These are phyloP conservation scores for Belgica antarctica DNA, from an alignment of 2,888 invertebrate species.

Conservation along the genomic window DNA sequence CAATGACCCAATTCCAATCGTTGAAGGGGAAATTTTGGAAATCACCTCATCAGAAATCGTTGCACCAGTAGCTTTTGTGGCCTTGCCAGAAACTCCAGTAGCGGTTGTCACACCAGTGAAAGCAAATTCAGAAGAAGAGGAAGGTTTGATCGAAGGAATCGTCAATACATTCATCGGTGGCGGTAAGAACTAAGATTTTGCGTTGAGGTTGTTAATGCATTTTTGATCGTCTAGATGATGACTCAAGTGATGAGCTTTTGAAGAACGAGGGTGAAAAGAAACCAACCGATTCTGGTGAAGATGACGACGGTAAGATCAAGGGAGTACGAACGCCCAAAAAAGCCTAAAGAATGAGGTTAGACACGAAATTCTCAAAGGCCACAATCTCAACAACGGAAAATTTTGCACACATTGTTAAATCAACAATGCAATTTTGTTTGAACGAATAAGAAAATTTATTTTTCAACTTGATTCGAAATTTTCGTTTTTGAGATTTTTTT, in stretches of 20 bases:
- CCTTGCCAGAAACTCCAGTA: background rate
- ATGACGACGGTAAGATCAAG: conserved; percentile 26
- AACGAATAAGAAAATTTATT: too few relatives aligned
- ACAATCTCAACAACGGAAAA: too few relatives aligned
- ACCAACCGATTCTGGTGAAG: conserved; percentile 16
- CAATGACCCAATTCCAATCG: background rate
- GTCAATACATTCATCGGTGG: conserved; percentile 29
- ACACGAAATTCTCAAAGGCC: too few relatives aligned
- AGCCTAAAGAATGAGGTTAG: too few relatives aligned
- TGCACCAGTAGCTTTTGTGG: background rate
- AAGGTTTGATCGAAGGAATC: conserved; percentile 35
- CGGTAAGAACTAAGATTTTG: background rate
- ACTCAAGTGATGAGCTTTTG: conserved; percentile 31
- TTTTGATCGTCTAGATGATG: conserved; percentile 33
- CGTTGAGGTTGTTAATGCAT: background rate
- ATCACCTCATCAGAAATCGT: background rate
- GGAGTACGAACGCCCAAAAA: background rate
- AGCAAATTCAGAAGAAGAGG: conserved; percentile 31
- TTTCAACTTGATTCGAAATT: too few relatives aligned
- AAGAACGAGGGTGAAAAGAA: conserved; percentile 25
- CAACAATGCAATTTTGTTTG: too few relatives aligned
- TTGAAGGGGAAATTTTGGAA: conserved; percentile 14
- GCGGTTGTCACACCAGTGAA: conserved; percentile 5
- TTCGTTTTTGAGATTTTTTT: too few relatives aligned
- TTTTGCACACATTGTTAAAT: too few relatives aligned